Percentiles rank a stretch among this genome's conserved stretches.
Conservation (phyloP, 2,797 vertebrate genomes). For the Ficedula albicollis region DNA sequence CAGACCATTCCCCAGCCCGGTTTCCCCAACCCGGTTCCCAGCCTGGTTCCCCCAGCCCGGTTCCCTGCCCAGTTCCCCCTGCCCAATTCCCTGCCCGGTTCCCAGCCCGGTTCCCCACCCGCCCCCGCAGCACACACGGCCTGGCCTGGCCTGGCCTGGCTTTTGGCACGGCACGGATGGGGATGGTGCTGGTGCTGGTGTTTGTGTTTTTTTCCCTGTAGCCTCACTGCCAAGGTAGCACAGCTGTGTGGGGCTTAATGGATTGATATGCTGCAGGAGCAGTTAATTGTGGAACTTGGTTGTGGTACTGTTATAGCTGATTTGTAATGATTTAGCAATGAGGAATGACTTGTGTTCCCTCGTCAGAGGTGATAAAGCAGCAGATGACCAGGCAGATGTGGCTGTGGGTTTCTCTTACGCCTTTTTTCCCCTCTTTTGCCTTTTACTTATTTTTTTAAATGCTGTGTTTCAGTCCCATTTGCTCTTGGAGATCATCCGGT, state of each 20-base stretch:
- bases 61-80: too few species aligned
- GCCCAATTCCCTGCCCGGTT: too few species aligned
- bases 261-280: constrained; percentile 38
- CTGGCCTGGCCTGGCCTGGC: not conserved
- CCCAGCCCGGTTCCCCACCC: not conserved
- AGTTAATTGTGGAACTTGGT: constrained; percentile 40
- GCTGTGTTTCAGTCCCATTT: not conserved
- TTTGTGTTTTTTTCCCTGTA: too few species aligned
- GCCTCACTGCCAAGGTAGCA: constrained; percentile 38
- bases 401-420: not conserved
- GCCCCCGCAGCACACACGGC: not conserved
- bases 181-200: not conserved
- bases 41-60: too few species aligned
- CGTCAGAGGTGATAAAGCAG: constrained; percentile 40
- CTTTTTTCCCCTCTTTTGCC: not conserved
- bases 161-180: not conserved
- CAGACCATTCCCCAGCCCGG: too few species aligned
- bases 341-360: constrained; percentile 27
- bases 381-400: constrained; percentile 56
- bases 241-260: constrained; percentile 39
- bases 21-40: too few species aligned
- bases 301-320: constrained; percentile 40
- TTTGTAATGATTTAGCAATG: constrained; percentile 50
- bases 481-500: not conserved
- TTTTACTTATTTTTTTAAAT: not conserved